phyloP scores from a whole-genome alignment of 2,113 vertebrate species.

The Baryphthengus martii region DNA sequence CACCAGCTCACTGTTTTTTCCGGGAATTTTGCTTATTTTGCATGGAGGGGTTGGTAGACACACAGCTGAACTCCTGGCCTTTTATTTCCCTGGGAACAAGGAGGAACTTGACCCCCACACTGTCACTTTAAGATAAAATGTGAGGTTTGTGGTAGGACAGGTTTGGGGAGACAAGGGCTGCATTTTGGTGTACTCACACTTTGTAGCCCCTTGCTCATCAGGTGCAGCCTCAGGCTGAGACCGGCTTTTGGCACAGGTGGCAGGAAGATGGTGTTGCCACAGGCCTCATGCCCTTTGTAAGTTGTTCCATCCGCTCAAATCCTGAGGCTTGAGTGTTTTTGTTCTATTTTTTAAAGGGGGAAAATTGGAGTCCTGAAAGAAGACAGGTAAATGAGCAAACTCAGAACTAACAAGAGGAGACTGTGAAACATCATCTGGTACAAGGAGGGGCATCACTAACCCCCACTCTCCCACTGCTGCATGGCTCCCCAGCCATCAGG shows the following conservation, averaged over 20 bases:
- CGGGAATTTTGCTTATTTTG: background rate
- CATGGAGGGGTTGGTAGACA: background rate
- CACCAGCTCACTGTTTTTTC: background rate
- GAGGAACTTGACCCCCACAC: rapidly evolving
- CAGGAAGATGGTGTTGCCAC: background rate
- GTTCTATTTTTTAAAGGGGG: background rate
- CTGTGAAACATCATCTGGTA: rapidly evolving
- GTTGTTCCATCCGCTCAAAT: background rate
- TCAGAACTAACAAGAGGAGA: background rate
- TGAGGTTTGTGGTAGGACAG: background rate
- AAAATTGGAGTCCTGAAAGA: background rate
- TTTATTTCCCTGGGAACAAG: background rate
- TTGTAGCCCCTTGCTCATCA: background rate
- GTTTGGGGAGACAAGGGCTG: background rate
- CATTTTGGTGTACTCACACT: rapidly evolving
- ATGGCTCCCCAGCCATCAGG: background rate
- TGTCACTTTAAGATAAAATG: background rate
- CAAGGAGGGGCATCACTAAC: background rate
- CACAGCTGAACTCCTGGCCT: background rate
- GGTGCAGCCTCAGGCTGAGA: background rate
- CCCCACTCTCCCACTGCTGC: background rate
- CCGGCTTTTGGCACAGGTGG: background rate
- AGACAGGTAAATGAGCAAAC: background rate
- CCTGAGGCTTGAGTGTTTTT: background rate
- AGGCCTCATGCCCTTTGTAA: rapidly evolving